A percentile compares a stretch with the other conserved stretches of the same genome.
Evolutionary conservation across 1,140 invertebrate species (phyloP).

Genomic region (Sycophaga agraensis): DNA sequence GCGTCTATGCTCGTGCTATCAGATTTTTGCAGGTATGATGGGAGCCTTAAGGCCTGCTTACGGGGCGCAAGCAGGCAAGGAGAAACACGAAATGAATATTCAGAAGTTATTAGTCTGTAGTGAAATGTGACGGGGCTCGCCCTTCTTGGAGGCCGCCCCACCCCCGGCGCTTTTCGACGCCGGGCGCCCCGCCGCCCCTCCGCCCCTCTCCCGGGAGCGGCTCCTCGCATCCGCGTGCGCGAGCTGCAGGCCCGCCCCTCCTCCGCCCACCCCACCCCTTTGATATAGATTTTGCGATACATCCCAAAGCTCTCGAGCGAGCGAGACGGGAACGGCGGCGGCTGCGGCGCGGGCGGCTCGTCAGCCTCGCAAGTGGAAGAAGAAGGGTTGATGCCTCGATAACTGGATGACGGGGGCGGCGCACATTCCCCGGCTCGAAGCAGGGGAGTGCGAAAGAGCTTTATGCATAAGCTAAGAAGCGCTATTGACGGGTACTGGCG

Average conservation of each 20-base stretch:
- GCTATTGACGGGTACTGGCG: conserved; percentile 45
- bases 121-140: conserved; percentile 58
- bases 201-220: background rate
- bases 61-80: conserved; percentile 45
- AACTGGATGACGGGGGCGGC: conserved; percentile 32
- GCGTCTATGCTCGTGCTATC: conserved; percentile 12
- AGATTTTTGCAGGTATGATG: conserved; percentile 42
- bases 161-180: conserved; percentile 37
- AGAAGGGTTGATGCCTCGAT: conserved; percentile 34
- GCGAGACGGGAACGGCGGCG: conserved; percentile 30
- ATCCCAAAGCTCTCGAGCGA: conserved; percentile 46
- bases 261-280: conserved; percentile 30
- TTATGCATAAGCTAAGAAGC: conserved; percentile 57
- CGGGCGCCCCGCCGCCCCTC: conserved; percentile 29
- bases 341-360: background rate
- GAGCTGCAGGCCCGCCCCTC: conserved; percentile 14
- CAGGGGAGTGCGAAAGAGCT: conserved; percentile 46
- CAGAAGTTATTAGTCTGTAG: conserved; percentile 61
- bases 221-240: conserved; percentile 17
- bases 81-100: conserved; percentile 60
- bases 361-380: no score
- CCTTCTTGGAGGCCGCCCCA: conserved; percentile 49
- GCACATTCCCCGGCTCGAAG: conserved; percentile 27
- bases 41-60: conserved; percentile 56
- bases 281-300: conserved; percentile 57